A percentile compares a stretch with the other conserved stretches of the same genome.
phyloP scores from a whole-genome alignment of 2,888 invertebrate genomes.

The Ryuthela nishihirai region DNA sequence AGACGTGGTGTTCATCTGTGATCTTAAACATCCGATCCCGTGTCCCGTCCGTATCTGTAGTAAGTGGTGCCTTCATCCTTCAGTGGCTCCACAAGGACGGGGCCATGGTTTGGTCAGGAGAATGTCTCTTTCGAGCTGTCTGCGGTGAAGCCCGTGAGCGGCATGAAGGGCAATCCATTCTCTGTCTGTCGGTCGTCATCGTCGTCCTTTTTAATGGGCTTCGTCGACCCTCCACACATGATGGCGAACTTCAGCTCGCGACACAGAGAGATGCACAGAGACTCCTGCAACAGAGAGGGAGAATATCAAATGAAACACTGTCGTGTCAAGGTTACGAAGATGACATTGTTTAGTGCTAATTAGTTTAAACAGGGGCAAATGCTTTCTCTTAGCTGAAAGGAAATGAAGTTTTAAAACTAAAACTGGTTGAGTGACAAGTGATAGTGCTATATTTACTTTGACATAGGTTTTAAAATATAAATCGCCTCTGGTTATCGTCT shows the following conservation, averaged over 20 bases:
- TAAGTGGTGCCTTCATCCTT: constrained; percentile 32
- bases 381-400: too few relatives aligned
- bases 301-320: not conserved
- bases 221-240: constrained; percentile 41
- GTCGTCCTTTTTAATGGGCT: constrained; percentile 33
- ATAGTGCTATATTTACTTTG: too few relatives aligned
- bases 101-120: constrained; percentile 37
- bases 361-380: too few relatives aligned
- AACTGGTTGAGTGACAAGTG: too few relatives aligned
- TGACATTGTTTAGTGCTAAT: not conserved
- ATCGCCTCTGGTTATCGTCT: too few relatives aligned
- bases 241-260: constrained; percentile 43
- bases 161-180: constrained; percentile 42
- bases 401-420: too few relatives aligned
- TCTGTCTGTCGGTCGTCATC: constrained; percentile 21
- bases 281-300: constrained; percentile 34
- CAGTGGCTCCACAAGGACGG: constrained; percentile 27
- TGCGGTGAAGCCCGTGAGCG: constrained; percentile 33
- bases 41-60: constrained; percentile 32
- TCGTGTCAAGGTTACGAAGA: not conserved
- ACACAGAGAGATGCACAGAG: constrained; percentile 41
- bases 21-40: constrained; percentile 26
- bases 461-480: too few relatives aligned
- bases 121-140: constrained; percentile 32
- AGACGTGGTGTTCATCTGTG: too few relatives aligned